Evolutionary conservation across 2,888 invertebrate species (phyloP), one percentile per base, ranked within the genome.

Genomic region (Tillus elongatus): DNA sequence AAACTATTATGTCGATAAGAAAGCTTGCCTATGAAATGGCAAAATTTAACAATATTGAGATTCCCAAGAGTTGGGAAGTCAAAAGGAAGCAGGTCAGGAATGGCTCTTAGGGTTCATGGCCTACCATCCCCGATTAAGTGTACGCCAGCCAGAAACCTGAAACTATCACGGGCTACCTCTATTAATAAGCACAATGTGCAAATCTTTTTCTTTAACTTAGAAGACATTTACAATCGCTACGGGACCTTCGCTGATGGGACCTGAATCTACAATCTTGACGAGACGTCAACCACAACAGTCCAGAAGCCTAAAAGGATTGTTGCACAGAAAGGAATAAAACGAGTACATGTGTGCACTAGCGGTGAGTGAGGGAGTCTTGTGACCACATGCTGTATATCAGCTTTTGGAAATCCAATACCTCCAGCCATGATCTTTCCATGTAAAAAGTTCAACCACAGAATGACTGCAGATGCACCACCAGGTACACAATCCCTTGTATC

Each of bases 181-280:
- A 44, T 44, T 30, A 46, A 46, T 29, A 19, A 34, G 12, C 33
- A 33, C 15, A 44, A 41, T 33, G 40, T 46, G 4, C 33, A 36
- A 13, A 31, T 27, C 13, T 53, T 56, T 35, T 53, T 46, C 37
- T 43, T 48, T 27, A 56, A 58, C 33, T 37, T 54, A 26, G 40
- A 50, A 46, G 38, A 43, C 15, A 43, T 53, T 30, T 37, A 49
- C 16, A 35, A 41, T 10, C 36, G 50, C 40, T 32, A 39, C 14
- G 41, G 41, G 15, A 33, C 30, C n/a, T 44, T 44, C 28, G 35
- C 19, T 3, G 13, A 33, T 19, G 33, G 24, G 8, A 33, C 4
- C 3, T 24, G 24, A 33, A 12, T 33, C 2, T 33, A 24, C 11
- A 33, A 33, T 19, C 12, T 33, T 4, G 33, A 33, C n/a, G 33